Evolutionary conservation across 35 echinoderm and acorn worm genomes (phyloP), one percentile per base, ranked within the genome.

Genomic region (Acanthaster planci): DNA sequence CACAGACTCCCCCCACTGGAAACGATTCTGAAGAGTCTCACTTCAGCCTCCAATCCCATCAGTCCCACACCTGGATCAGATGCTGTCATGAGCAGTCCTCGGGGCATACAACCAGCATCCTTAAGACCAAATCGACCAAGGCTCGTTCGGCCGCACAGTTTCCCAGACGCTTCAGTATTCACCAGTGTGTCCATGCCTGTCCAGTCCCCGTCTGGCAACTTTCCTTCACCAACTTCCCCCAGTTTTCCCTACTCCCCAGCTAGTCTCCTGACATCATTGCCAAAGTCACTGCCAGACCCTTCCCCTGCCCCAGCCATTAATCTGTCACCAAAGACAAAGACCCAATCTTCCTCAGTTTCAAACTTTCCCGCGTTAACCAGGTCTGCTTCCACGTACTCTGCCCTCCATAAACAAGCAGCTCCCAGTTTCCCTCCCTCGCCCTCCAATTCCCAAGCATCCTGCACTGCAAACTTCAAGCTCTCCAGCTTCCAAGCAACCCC

Each of bases 1-100:
- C 93, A 95, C 32, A 87, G 90, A 84, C 90, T 88, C 29, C 88
- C 90, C 56, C 78, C 90, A 21, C 78, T 92, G 42, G 84, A 92
- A 52, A 52, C 90, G 22, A 42, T 92, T 14, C 37, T 90, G 38
- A 31, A 78, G 47, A 68, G 78, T 18, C 54, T 86, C 9, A 84
- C 78, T 27, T 37, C 31, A 15, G 51, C 82, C 22, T 0, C 75
- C 14, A 60, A 80, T 40, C 76, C 90, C 17, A 91, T 64, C 22
- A 90, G 76, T 58, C 81, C 88, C 23, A 79, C 77, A 51, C 77
- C 36, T 21, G 37, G 37, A 19, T 23, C 22, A n/a, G 37, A 39
- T 19, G 77, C 37, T 14, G 16, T 38, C 29, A 79, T 51, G 37
- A 79, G 19, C 37, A 79, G 17, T 19, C 42, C 29, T 10, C 21